Conservation (phyloP, 2,888 invertebrate species). For the Pristionchus japonicus region DNA sequence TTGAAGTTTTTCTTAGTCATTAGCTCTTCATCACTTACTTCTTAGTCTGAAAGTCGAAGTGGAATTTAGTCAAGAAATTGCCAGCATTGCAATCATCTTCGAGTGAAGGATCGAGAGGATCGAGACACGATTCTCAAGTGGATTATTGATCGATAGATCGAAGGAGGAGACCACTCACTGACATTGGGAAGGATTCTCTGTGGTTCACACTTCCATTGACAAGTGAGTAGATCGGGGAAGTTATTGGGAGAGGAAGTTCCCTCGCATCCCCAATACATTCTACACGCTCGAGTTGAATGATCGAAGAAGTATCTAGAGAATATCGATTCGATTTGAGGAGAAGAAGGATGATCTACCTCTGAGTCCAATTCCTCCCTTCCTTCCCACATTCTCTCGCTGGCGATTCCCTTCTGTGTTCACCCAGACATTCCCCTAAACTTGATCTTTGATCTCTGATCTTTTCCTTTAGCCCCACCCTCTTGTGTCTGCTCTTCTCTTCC, state of each 20-base stretch:
- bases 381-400: conserved; percentile 43
- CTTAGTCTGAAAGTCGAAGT: conserved; percentile 65
- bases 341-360: conserved; percentile 18
- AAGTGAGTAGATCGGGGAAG: conserved; percentile 56
- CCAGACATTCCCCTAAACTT: conserved; percentile 44
- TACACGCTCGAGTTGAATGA: conserved; percentile 60
- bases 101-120: conserved; percentile 68
- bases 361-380: conserved; percentile 43
- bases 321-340: neutral
- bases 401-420: conserved; percentile 33
- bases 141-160: neutral
- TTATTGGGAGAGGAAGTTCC: neutral
- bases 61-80: conserved; percentile 67
- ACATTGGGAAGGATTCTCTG: conserved; percentile 60
- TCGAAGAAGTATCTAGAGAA: conserved; percentile 63
- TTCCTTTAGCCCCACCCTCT: neutral
- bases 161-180: conserved; percentile 50
- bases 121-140: conserved; percentile 67
- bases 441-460: neutral
- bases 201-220: conserved; percentile 71
- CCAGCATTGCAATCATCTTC: conserved; percentile 68
- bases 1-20: neutral
- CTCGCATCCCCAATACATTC: conserved; percentile 73
- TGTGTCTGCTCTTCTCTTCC: conserved; percentile 33
- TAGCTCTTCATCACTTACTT: conserved; percentile 24